Percentiles rank a stretch among this genome's conserved stretches.
Evolutionary conservation across 2,113 vertebrate species (phyloP).

Genomic region (rabbit (Oryctolagus cuniculus)): mOryCun1.1 NC_091432.1:19699501-19700000

Average conservation of each 20-base stretch:
- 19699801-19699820: not conserved
- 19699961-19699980: not conserved
- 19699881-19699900: not conserved
- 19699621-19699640: not conserved
- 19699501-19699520: not conserved
- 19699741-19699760: too few relatives aligned
- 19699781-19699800: not conserved
- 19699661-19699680: not conserved
- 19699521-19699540: not conserved
- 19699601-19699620: not conserved
- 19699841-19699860: not conserved
- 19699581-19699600: not conserved
- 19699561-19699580: not conserved
- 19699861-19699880: not conserved
- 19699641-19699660: not conserved
- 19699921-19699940: not conserved
- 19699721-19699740: not conserved
- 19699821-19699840: not conserved
- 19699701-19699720: not conserved
- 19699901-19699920: not conserved
- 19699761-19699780: not conserved
- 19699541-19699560: not conserved
- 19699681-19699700: not conserved
- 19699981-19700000: not conserved
- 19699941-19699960: not conserved